A percentile compares a stretch with the other conserved stretches of the same genome.
phyloP scores from a whole-genome alignment of 2,888 invertebrate genomes.

The Stictocephala bisonia region DNA sequence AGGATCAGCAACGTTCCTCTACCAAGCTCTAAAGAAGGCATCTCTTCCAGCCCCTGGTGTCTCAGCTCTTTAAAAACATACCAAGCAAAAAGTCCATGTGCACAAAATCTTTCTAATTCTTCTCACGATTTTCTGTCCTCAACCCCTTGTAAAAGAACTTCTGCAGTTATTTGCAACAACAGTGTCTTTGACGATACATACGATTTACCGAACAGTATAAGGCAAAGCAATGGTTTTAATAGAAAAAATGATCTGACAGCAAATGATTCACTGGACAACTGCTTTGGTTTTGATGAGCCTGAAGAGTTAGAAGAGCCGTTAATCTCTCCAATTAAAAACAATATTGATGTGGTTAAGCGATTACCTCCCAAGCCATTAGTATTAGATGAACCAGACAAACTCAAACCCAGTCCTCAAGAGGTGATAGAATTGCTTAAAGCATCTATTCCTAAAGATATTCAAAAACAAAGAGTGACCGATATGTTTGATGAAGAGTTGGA shows the following conservation, averaged over 20 bases:
- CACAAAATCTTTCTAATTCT: neutral
- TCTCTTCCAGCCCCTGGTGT: too few relatives aligned
- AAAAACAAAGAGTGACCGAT: too few relatives aligned
- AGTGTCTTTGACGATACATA: constrained; percentile 15
- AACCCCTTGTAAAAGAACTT: constrained; percentile 12
- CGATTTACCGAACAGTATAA: neutral
- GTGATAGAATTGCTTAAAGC: constrained; percentile 27
- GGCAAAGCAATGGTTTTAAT: neutral
- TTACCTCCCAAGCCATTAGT: neutral
- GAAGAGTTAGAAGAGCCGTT: constrained; percentile 51
- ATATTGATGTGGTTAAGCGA: constrained; percentile 5
- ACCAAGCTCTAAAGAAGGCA: too few relatives aligned
- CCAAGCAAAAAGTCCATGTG: neutral
- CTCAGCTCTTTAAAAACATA: too few relatives aligned
- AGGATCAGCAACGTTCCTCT: too few relatives aligned
- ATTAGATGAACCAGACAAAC: neutral
- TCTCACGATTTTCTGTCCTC: constrained; percentile 25
- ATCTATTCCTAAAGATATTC: neutral
- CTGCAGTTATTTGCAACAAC: neutral
- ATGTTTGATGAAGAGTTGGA: too few relatives aligned
- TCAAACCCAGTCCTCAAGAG: constrained; percentile 5
- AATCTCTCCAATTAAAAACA: constrained; percentile 52
- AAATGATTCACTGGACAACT: constrained; percentile 25
- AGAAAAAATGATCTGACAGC: neutral
- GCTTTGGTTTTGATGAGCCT: constrained; percentile 53